Percentiles rank a stretch among this genome's conserved stretches.
These are phyloP conservation scores for Trichoplusia ni DNA, from an alignment of 1,140 invertebrate species.

Conservation along the genomic window DNA sequence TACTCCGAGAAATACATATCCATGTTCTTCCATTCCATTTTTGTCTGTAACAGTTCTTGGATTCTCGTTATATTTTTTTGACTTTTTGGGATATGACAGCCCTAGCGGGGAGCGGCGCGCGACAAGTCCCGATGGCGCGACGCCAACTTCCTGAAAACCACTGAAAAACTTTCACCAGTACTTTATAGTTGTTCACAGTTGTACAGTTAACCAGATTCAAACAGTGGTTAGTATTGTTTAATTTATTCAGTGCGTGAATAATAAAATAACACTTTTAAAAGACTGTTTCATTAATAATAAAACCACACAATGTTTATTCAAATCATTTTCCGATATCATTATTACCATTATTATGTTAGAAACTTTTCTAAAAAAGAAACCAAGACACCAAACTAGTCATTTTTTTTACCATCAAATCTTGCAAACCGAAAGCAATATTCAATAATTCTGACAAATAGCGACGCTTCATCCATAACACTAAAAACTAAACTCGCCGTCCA, in stretches of 20 bases:
- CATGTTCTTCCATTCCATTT: conserved; percentile 13
- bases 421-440: too few relatives aligned
- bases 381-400: too few relatives aligned
- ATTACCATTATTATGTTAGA: too few relatives aligned
- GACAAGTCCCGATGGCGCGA: conserved; percentile 21
- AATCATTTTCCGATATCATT: too few relatives aligned
- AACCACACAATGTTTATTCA: too few relatives aligned
- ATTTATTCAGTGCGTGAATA: too few relatives aligned
- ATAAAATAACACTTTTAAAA: too few relatives aligned
- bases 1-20: background rate
- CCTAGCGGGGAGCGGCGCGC: background rate
- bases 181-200: conserved; percentile 10
- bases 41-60: conserved; percentile 15
- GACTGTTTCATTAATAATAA: too few relatives aligned
- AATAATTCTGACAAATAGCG: too few relatives aligned
- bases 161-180: conserved; percentile 26
- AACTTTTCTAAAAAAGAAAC: too few relatives aligned
- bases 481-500: background rate
- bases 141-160: conserved; percentile 28
- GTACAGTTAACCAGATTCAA: conserved; percentile 10
- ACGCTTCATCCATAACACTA: background rate
- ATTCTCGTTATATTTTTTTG: background rate
- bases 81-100: conserved; percentile 7
- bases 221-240: too few relatives aligned
- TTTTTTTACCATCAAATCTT: too few relatives aligned